These are phyloP conservation scores for Aelia acuminata DNA, from an alignment of 2,888 invertebrate genomes.

Conservation along the genomic window DNA sequence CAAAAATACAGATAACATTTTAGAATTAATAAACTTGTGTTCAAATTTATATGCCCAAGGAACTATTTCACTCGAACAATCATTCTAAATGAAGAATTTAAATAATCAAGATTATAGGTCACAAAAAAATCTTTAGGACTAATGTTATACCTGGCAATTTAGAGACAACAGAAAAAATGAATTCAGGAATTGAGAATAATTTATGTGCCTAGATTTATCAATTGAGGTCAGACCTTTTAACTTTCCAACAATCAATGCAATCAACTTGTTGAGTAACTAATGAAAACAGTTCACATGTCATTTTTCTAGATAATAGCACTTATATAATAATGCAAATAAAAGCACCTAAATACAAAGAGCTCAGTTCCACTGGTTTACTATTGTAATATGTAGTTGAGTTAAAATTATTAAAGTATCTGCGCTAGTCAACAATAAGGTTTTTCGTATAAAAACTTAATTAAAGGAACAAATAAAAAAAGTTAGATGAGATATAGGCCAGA, in stretches of 20 bases:
- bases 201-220: background rate
- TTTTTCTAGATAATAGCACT: background rate
- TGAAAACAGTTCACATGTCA: background rate
- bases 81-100: background rate
- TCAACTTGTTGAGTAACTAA: background rate
- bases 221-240: background rate
- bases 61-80: background rate
- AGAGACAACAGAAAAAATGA: background rate
- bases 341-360: no score
- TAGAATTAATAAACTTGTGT: background rate
- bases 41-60: background rate
- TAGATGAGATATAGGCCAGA: background rate
- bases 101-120: background rate
- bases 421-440: background rate
- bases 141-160: background rate
- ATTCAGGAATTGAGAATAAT: background rate
- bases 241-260: background rate
- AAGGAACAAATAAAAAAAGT: background rate
- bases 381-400: background rate
- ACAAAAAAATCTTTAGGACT: background rate
- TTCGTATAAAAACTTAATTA: background rate
- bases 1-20: no score
- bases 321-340: no score
- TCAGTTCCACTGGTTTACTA: background rate
- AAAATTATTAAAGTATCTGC: background rate